Base-by-base conservation (phyloP, 2,888 invertebrate species). In the Acronicta psi region DNA sequence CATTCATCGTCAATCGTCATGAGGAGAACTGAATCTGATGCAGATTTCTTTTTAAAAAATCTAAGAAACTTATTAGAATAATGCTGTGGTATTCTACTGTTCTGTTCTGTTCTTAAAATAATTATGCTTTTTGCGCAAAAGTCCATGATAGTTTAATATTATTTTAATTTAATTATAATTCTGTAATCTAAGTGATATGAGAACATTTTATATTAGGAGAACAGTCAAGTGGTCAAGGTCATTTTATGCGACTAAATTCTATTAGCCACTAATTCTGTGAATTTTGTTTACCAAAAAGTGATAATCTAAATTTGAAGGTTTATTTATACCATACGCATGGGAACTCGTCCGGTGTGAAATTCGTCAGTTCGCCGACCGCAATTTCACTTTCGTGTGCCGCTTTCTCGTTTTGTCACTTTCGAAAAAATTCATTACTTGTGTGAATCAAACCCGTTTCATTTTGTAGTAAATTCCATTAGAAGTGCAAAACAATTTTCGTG, bases 361-460 rank as follows among this genome's bases (percentile, higher is more conserved):
- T 89, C 87, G 89, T 88, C 77, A 84, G 85, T 84, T 82, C 83
- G 79, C 79, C 85, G 85, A 85, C 87, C 86, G 90, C 87, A 88
- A 88, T 87, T 87, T 89, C 88, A 87, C 90, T 90, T 90, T 90
- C 89, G 82, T 84, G 82, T 76, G 81, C 84, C 79, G 86, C 90
- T 90, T 90, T 90, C 90, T 86, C 84, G 80, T 83, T 86, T 85
- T 87, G 82, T 87, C 87, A 85, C 90, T 90, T 90, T 90, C 90
- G 85, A 88, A 90, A 87, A 81, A 83, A 87, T 79, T 81, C 79
- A 81, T 82, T 81, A 82, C 77, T 78, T 81, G 81, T 81, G 79
- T 77, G 76, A 80, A 82, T 79, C 77, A 79, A 82, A 86, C 85
- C 83, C 75, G 83, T 86, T 84, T 80, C 69, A 76, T 80, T 81